phyloP scores from a whole-genome alignment of 2,113 vertebrate species.

The Hystrix brachyura region DNA sequence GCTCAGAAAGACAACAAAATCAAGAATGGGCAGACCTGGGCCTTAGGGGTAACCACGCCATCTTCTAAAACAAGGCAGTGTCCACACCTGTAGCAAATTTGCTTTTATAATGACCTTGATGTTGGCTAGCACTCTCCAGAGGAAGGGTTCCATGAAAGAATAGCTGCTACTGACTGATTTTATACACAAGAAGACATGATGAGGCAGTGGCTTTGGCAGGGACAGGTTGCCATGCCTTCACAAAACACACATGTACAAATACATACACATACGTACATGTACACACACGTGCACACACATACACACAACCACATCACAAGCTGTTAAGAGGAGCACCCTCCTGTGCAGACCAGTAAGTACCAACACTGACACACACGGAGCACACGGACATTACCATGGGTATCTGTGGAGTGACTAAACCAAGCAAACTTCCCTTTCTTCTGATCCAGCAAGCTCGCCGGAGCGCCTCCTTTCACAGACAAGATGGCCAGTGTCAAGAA shows the following conservation, averaged over 20 bases:
- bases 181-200: constrained; percentile 38
- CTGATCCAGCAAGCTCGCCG: constrained; percentile 89
- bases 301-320: constrained; percentile 17
- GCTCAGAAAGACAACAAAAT: neutral
- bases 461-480: constrained; percentile 90
- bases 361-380: constrained; percentile 65
- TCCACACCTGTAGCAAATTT: neutral
- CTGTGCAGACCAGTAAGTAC: neutral
- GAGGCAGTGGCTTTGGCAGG: constrained; percentile 58
- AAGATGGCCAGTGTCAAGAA: constrained; percentile 89
- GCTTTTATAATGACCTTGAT: neutral
- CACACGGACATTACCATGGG: constrained; percentile 89
- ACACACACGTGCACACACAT: too few species aligned
- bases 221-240: constrained; percentile 32
- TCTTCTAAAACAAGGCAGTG: neutral
- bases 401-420: constrained; percentile 92
- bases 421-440: constrained; percentile 92
- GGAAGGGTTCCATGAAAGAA: neutral
- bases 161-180: neutral
- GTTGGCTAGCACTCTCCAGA: neutral
- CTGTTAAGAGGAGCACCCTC: neutral
- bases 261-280: neutral
- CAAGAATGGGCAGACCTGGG: neutral
- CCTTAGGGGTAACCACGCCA: neutral
- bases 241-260: neutral